Conservation (phyloP, 2,113 vertebrate genomes). For the Callocephalon fimbriatum region DNA sequence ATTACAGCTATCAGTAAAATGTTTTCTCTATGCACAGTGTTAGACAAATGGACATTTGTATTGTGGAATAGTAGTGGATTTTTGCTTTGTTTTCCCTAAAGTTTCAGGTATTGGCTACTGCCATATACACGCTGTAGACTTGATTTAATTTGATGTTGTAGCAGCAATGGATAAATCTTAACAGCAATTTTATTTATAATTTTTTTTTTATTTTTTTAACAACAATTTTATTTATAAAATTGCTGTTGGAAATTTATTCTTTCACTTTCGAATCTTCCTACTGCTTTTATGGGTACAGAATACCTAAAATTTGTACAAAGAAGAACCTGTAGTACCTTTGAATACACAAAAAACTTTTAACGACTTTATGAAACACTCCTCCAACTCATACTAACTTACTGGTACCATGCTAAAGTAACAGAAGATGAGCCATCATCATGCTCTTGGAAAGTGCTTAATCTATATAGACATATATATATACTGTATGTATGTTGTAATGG, state of each 20-base stretch:
- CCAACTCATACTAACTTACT: neutral
- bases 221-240: slow-evolving; percentile 40
- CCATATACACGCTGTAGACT: neutral
- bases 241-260: slow-evolving; percentile 10
- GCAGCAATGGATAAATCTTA: slow-evolving; percentile 1
- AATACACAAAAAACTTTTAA: neutral
- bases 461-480: neutral
- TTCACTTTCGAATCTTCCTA: neutral
- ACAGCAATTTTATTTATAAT: slow-evolving; percentile 22
- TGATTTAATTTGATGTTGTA: neutral
- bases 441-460: neutral
- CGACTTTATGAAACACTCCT: neutral
- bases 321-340: neutral
- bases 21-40: neutral
- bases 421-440: neutral
- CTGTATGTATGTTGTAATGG: neutral
- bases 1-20: slow-evolving; percentile 6
- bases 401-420: neutral
- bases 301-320: neutral
- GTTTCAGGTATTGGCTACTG: neutral
- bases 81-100: neutral
- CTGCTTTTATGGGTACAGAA: neutral
- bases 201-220: neutral
- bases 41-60: neutral
- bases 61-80: neutral